phyloP scores from a whole-genome alignment of 1,140 invertebrate species.

The Trichonephila clavipes region DNA sequence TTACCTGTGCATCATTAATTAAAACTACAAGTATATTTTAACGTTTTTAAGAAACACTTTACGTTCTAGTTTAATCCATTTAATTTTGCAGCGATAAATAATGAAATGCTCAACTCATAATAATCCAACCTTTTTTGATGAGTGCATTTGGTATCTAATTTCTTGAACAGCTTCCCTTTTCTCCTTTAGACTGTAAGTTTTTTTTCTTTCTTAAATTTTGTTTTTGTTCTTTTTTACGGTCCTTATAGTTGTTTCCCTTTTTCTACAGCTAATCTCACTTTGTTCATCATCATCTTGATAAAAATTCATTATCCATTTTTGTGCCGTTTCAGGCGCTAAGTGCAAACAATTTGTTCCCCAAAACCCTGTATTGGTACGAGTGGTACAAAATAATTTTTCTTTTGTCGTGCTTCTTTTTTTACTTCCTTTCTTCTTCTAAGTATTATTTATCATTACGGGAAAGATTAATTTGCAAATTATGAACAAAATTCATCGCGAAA shows the following conservation, averaged over 20 bases:
- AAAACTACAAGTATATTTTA: conserved; percentile 75
- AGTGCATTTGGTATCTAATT: conserved; percentile 70
- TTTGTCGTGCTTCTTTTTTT: not conserved
- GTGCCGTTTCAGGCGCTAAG: conserved; percentile 40
- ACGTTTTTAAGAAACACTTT: conserved; percentile 70
- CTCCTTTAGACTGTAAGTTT: not conserved
- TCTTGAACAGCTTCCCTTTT: conserved; percentile 8
- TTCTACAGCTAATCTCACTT: conserved; percentile 59
- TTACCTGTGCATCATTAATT: conserved; percentile 53
- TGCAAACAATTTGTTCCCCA: conserved; percentile 71
- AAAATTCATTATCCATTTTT: conserved; percentile 76
- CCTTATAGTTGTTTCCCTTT: conserved; percentile 23
- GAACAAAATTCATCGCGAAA: conserved; percentile 55
- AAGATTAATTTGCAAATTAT: conserved; percentile 75
- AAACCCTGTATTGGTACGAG: conserved; percentile 13
- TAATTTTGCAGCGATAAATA: conserved; percentile 75
- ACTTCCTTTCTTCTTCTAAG: not conserved
- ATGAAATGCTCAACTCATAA: conserved; percentile 73
- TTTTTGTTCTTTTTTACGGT: not conserved
- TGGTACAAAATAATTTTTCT: conserved; percentile 9
- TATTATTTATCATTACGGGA: conserved; percentile 53
- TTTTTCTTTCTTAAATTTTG: not conserved
- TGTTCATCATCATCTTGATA: conserved; percentile 58
- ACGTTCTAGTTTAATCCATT: conserved; percentile 71
- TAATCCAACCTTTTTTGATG: conserved; percentile 67